phyloP scores from a whole-genome alignment of 2,888 invertebrate species.

The Clitarchus hookeri region DNA sequence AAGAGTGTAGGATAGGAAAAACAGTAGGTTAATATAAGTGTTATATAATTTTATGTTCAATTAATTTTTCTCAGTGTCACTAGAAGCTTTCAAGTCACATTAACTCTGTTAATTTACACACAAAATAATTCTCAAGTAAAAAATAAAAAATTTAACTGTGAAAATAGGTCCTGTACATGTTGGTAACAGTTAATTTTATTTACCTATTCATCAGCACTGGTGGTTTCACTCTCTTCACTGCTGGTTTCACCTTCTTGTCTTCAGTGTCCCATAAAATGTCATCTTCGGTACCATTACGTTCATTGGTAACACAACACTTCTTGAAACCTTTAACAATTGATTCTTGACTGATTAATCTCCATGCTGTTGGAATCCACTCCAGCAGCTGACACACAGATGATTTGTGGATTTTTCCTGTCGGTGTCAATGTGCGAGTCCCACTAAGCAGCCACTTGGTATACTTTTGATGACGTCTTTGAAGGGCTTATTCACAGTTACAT shows the following conservation, averaged over 20 bases:
- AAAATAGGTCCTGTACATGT: background rate
- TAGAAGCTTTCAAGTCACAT: too few relatives aligned
- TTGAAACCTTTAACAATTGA: too few relatives aligned
- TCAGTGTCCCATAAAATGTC: too few relatives aligned
- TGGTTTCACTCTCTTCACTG: too few relatives aligned
- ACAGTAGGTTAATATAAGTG: background rate
- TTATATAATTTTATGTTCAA: background rate
- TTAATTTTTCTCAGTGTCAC: background rate
- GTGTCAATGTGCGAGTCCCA: constrained; percentile 27
- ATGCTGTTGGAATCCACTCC: constrained; percentile 33
- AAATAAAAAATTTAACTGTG: background rate
- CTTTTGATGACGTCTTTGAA: constrained; percentile 32
- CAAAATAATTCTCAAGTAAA: too few relatives aligned
- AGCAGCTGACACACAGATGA: constrained; percentile 26
- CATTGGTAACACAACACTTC: too few relatives aligned
- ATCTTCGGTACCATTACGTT: too few relatives aligned
- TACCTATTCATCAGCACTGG: background rate
- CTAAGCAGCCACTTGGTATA: constrained; percentile 35
- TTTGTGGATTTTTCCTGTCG: constrained; percentile 33
- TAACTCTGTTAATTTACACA: too few relatives aligned
- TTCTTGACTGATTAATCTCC: constrained; percentile 9
- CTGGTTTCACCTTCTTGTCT: too few relatives aligned
- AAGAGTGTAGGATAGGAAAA: background rate
- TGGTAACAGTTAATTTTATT: background rate
- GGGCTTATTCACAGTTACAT: constrained; percentile 22